Base-by-base conservation (phyloP, 2,113 vertebrate species). In the Oceanodroma tethys region DNA sequence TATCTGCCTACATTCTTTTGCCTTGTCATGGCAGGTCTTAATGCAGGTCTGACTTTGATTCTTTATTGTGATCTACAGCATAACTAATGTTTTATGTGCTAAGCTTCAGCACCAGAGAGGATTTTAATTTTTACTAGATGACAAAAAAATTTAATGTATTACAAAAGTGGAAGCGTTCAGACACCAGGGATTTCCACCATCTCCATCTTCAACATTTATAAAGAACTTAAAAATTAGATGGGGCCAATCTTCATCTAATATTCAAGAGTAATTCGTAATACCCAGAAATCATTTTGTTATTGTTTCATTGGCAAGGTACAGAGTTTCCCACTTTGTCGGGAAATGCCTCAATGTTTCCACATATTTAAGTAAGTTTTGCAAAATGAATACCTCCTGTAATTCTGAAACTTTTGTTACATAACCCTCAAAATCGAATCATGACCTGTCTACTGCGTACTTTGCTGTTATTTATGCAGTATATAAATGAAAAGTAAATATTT, bases 401-500 rank as follows among this genome's bases (percentile, higher is more conserved):
- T 84, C 83, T 52, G 52, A 60, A 93, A 73, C 43, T 88, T 96
- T 3, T 23, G 48, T 87, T 85, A 79, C 62, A 82, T 70, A 90
- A 32, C 48, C 14, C 53, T 85, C 73, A 47, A 68, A 95, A 94
- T 85, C 58, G 3, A 93, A 91, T 91, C 56, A 38, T 17, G 78
- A 65, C 73, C 76, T 63, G 42, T 55, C 91, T 94, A 4, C 65
- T 47, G 60, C 30, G 1, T 56, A 68, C 78, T 91, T 85, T 85
- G 62, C 84, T 85, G 81, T 82, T 96, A 96, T 93, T 96, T 91
- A 91, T 92, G 88, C 79, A 58, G 82, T 42, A 86, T 58, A 91
- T 53, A 94, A 91, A 76, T 9, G 4, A 88, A 94, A 96, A 80
- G 90, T 75, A 96, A 96, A 96, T 95, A 96, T 96, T 96, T 95